These are phyloP conservation scores for Arrhopalites spinosus DNA, from an alignment of 2,888 invertebrate genomes.

Conservation along the genomic window DNA sequence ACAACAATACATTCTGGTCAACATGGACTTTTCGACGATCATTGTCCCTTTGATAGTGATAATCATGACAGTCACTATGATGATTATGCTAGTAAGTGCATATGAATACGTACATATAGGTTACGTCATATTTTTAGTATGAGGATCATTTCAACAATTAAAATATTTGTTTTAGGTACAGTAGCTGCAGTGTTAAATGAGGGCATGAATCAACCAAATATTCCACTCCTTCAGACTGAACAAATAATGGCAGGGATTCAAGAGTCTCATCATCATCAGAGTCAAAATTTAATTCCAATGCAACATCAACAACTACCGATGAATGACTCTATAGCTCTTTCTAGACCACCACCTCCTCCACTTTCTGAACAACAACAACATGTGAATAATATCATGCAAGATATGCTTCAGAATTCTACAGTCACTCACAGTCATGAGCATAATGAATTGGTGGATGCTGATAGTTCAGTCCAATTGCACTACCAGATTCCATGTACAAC, in stretches of 20 bases:
- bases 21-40: background rate
- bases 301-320: background rate
- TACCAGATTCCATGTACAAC: background rate
- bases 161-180: conserved; percentile 1
- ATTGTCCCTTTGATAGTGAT: background rate
- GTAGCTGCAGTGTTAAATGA: conserved; percentile 19
- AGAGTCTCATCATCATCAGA: too few species aligned
- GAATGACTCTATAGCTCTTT: background rate
- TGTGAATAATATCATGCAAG: background rate
- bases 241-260: background rate
- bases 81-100: conserved; percentile 21
- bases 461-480: background rate
- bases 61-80: background rate
- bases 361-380: background rate
- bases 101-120: background rate
- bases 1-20: background rate
- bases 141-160: too few species aligned
- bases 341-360: background rate
- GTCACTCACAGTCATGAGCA: too few species aligned
- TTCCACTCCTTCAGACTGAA: background rate
- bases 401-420: background rate
- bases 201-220: background rate
- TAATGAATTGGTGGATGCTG: background rate
- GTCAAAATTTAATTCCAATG: background rate
- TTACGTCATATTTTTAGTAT: too few species aligned